These are phyloP conservation scores for Leptobrachium leishanense DNA, from an alignment of 2,113 vertebrate genomes.

Conservation along the genomic window DNA sequence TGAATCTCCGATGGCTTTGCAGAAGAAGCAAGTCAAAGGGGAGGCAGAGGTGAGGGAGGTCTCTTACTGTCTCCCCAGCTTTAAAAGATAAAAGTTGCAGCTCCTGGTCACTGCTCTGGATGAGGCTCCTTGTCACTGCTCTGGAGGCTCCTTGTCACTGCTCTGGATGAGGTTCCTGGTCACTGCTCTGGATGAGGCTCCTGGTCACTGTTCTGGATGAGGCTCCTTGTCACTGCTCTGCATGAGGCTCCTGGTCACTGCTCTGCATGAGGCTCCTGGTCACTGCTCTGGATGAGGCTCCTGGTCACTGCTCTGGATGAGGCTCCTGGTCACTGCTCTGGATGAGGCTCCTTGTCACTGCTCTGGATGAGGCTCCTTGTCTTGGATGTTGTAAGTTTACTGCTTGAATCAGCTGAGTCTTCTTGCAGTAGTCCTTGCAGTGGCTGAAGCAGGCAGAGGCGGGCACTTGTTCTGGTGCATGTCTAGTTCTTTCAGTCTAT, in stretches of 20 bases:
- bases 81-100: neutral
- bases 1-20: neutral
- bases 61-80: neutral
- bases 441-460: neutral
- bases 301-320: neutral
- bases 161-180: neutral
- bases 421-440: neutral
- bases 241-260: neutral
- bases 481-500: neutral
- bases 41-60: neutral
- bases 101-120: neutral
- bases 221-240: neutral
- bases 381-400: neutral
- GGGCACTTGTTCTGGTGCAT: constrained; percentile 15
- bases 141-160: neutral
- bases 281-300: neutral
- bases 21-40: neutral
- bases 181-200: neutral
- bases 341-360: neutral
- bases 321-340: neutral
- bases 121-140: neutral
- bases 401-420: neutral
- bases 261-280: neutral
- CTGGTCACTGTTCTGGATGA: neutral
- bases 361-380: neutral